These are phyloP conservation scores for Idaea biselata DNA, from an alignment of 2,888 invertebrate genomes.

Conservation along the genomic window DNA sequence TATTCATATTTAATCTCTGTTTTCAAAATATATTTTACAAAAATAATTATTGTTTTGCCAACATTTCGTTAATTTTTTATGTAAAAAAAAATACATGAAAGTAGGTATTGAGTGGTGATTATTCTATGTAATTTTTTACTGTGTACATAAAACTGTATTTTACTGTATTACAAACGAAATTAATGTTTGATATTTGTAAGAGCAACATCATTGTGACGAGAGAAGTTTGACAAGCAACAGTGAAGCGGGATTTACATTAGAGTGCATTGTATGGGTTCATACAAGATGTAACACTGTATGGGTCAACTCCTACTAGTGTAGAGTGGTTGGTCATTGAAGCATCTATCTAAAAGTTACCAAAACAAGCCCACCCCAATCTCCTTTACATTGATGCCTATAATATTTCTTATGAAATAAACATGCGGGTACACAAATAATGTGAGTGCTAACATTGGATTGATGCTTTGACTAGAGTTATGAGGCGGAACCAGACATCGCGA, in stretches of 20 bases:
- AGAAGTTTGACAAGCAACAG: constrained; percentile 62
- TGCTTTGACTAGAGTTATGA: too few species aligned
- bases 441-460: too few species aligned
- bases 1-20: constrained; percentile 9
- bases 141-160: constrained; percentile 62
- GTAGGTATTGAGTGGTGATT: constrained; percentile 24
- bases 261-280: constrained; percentile 17
- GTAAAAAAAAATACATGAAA: constrained; percentile 22
- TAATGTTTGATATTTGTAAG: constrained; percentile 71
- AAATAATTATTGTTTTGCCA: not conserved
- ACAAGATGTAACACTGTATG: not conserved
- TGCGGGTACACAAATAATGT: too few species aligned
- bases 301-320: too few species aligned
- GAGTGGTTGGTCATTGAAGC: too few species aligned
- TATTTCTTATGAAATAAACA: too few species aligned
- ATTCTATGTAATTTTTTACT: constrained; percentile 61
- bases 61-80: constrained; percentile 9
- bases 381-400: too few species aligned
- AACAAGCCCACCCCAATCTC: too few species aligned
- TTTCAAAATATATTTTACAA: not conserved
- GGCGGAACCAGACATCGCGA: too few species aligned
- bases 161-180: constrained; percentile 56
- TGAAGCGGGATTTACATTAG: constrained; percentile 47
- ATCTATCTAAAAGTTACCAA: too few species aligned
- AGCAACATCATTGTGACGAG: constrained; percentile 76